Conservation (phyloP, 2,113 vertebrate species). For the Loxodonta africana region DNA sequence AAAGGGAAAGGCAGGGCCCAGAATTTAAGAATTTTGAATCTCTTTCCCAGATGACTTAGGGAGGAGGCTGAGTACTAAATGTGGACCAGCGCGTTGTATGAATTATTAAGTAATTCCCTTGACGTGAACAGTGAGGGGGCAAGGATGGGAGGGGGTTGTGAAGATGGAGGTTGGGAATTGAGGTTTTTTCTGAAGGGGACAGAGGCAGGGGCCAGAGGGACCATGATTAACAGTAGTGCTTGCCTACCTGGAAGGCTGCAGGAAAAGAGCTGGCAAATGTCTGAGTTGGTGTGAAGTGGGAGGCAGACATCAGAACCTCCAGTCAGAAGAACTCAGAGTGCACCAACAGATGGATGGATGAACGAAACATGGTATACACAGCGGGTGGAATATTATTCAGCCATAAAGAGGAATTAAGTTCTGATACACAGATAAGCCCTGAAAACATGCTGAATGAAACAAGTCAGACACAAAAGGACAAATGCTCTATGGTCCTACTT, state of each 20-base stretch:
- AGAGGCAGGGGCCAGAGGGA: background rate
- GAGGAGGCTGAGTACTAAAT: too few species aligned
- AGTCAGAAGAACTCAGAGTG: background rate
- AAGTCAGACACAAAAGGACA: background rate
- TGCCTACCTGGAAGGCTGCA: background rate
- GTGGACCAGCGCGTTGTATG: background rate
- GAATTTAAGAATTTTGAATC: background rate
- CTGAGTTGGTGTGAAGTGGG: background rate
- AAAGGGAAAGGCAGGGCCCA: background rate
- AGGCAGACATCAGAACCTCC: background rate
- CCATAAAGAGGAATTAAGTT: background rate
- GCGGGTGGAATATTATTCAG: background rate
- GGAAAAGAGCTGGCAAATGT: background rate
- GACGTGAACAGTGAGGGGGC: background rate
- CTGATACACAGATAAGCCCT: background rate
- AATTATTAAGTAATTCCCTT: background rate
- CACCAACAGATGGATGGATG: background rate
- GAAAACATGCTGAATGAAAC: background rate
- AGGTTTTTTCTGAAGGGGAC: too few species aligned
- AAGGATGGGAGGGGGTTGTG: background rate
- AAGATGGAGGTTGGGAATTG: background rate
- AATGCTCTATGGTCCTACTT: background rate
- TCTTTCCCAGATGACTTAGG: background rate
- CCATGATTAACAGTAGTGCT: accelerated
- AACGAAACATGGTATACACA: too few species aligned